Conservation (phyloP, 2,888 invertebrate genomes). For the Habroteleia sp. region DNA sequence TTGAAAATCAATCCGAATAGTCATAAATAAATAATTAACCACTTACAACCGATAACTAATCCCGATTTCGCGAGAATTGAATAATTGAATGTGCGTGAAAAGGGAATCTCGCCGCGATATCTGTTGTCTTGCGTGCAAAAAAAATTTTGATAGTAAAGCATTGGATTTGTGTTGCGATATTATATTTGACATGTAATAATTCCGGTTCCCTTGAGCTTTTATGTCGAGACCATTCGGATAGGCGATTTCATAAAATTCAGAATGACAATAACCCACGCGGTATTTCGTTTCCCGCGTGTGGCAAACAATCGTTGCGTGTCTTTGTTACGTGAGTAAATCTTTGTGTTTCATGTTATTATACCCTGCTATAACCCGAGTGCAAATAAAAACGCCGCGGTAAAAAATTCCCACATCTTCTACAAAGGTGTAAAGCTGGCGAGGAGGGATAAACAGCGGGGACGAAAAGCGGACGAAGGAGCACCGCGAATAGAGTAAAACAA, state of each 20-base stretch:
- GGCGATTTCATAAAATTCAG: conserved; percentile 48
- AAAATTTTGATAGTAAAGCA: conserved; percentile 22
- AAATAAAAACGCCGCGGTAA: conserved; percentile 41
- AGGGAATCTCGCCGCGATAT: too few species aligned
- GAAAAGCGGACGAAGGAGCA: conserved; percentile 10
- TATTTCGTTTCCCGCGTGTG: too few species aligned
- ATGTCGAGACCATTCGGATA: conserved; percentile 38
- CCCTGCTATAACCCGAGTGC: conserved; percentile 48
- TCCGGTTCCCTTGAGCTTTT: conserved; percentile 39
- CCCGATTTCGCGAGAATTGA: too few species aligned
- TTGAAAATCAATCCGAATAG: too few species aligned
- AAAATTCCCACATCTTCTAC: conserved; percentile 38
- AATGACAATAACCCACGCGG: conserved; percentile 25
- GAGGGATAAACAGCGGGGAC: conserved; percentile 1
- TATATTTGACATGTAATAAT: conserved; percentile 55
- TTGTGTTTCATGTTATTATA: conserved; percentile 37
- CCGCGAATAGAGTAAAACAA: conserved; percentile 57
- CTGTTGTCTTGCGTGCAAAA: not conserved
- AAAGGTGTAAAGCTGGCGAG: conserved; percentile 37
- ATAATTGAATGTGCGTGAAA: too few species aligned
- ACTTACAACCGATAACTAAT: too few species aligned
- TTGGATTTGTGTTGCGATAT: conserved; percentile 28
- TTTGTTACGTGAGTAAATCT: conserved; percentile 46
- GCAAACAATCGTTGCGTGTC: conserved; percentile 48
- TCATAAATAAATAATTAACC: too few species aligned